Percentiles rank a stretch among this genome's conserved stretches.
Evolutionary conservation across 2,113 vertebrate species (phyloP).

Genomic region (Panthera uncia): DNA sequence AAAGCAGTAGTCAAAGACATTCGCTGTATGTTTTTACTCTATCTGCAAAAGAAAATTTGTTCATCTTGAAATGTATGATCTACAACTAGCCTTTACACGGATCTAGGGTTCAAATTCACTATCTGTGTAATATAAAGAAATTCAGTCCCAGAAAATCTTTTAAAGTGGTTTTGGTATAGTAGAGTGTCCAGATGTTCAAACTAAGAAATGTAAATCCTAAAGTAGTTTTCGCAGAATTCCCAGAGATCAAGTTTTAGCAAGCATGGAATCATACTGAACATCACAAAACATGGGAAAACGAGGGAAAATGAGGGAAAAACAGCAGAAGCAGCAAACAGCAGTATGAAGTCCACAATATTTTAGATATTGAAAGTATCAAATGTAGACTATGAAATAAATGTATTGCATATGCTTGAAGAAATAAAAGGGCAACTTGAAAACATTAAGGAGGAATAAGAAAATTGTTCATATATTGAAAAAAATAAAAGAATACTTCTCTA

Average conservation of each 20-base stretch:
- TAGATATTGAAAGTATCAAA: background rate
- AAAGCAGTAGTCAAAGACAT: background rate
- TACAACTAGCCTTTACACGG: background rate
- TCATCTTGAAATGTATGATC: background rate
- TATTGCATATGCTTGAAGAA: background rate
- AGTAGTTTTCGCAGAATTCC: background rate
- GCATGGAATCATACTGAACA: accelerated
- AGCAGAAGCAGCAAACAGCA: background rate
- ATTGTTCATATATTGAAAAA: background rate
- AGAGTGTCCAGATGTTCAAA: no score
- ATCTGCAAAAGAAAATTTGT: accelerated
- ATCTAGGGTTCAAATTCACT: background rate
- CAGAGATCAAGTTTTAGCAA: background rate
- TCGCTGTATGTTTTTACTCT: background rate
- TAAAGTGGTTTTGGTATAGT: background rate
- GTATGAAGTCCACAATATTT: no score
- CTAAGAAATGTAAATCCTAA: background rate
- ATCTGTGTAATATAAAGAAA: background rate
- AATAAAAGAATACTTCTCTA: background rate
- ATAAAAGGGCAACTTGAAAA: background rate
- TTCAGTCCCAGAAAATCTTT: background rate
- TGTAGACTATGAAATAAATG: background rate
- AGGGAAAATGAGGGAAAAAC: background rate
- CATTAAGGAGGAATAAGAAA: background rate
- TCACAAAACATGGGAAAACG: background rate